Evolutionary conservation across 2,113 vertebrate species (phyloP), one percentile per base, ranked within the genome.

Genomic region (Tympanuchus pallidicinctus): DNA sequence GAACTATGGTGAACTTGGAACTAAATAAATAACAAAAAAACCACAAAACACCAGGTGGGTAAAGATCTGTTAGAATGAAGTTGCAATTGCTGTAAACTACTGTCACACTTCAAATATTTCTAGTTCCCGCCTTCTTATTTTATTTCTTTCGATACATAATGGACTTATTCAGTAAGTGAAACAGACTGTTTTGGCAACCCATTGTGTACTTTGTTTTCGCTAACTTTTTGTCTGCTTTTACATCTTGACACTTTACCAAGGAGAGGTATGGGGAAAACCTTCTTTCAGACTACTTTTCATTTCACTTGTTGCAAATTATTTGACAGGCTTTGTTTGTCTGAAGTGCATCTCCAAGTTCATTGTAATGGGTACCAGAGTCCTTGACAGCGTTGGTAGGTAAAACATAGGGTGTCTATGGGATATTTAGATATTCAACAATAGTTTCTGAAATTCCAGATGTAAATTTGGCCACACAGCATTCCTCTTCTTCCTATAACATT

Each of bases 251-350:
- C 60, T 89, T 94, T 36, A 60, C 90, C 19, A 59, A n/a, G 32
- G 36, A 40, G 10, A 40, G 25, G 36, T 27, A 40, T 38, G 61
- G 36, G 10, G 10, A 84, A 50, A 47, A 13, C 20, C 25, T 88
- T 78, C 76, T 91, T 19, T 63, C 81, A 85, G 52, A 19, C 60
- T 82, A 34, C 77, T 89, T 90, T 86, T 88, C 36, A 76, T 79
- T 84, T 87, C 91, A 69, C 64, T 82, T 72, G 72, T 11, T 94
- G 61, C 61, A 88, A 91, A 92, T 95, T 81, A 82, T 88, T 92
- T 88, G 69, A 72, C 90, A 93, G 76, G 54, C 56, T 92, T 94
- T 79, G 45, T 76, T 86, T 89, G 67, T 90, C 83, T 65, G 47
- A 52, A 38, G 75, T 42, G 56, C 34, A 22, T 47, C 76, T 86